phyloP scores from a whole-genome alignment of 1,140 invertebrate species.

The Drosophila saltans region DNA sequence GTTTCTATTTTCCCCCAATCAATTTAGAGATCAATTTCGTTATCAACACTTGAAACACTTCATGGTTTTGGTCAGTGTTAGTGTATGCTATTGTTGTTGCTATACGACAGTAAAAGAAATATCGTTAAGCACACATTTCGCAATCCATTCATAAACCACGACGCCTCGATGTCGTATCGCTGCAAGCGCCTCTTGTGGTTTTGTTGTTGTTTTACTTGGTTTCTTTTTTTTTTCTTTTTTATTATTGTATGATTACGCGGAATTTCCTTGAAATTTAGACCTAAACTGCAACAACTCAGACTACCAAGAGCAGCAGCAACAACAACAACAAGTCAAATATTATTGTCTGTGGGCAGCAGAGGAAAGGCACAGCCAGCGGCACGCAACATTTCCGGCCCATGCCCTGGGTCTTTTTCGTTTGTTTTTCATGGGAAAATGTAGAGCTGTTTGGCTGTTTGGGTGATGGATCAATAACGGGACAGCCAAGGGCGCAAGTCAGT shows the following conservation, averaged over 20 bases:
- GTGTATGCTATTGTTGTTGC: background rate
- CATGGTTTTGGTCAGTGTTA: background rate
- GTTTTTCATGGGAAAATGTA: conserved; percentile 60
- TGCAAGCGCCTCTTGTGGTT: conserved; percentile 2
- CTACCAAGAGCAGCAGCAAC: conserved; percentile 10
- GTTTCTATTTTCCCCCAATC: background rate
- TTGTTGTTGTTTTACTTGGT: background rate
- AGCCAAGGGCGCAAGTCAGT: conserved; percentile 56
- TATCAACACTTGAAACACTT: conserved; percentile 9
- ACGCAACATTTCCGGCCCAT: conserved; percentile 40
- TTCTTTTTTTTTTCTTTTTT: conserved; percentile 10
- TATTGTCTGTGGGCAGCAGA: conserved; percentile 68
- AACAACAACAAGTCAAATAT: conserved; percentile 55
- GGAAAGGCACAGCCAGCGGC: conserved; percentile 24
- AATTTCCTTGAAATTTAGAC: conserved; percentile 34
- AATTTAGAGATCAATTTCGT: conserved; percentile 8
- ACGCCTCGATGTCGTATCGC: conserved; percentile 26
- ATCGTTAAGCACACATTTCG: conserved; percentile 16
- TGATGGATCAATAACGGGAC: conserved; percentile 66
- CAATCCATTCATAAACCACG: conserved; percentile 21
- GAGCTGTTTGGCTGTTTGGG: background rate
- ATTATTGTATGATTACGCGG: conserved; percentile 35
- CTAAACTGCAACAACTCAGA: conserved; percentile 21
- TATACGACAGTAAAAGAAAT: conserved; percentile 7
- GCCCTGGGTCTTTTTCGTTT: conserved; percentile 6